Conservation (phyloP, 2,888 invertebrate species). For the Sthenelais limicola region DNA sequence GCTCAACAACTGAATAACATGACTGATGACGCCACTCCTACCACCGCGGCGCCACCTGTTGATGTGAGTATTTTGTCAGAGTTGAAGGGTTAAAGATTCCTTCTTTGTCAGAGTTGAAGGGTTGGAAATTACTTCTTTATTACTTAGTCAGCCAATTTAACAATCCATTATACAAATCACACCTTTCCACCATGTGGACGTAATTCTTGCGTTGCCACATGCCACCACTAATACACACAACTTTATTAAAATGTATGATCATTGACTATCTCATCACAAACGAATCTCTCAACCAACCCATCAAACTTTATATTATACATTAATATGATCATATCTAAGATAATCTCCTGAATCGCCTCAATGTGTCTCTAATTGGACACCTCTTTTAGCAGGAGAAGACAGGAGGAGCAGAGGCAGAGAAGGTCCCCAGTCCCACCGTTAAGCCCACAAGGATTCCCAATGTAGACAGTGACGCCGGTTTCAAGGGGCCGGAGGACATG, state of each 20-base stretch:
- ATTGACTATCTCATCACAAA: too few relatives aligned
- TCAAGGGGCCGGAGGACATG: conserved; percentile 23
- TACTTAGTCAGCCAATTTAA: too few relatives aligned
- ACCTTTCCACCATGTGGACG: neutral
- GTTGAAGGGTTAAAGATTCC: neutral
- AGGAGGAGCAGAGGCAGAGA: conserved; percentile 7
- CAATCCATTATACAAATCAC: too few relatives aligned
- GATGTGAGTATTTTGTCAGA: neutral
- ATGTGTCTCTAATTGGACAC: neutral
- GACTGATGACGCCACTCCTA: neutral
- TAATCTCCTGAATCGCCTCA: neutral
- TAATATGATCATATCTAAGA: neutral
- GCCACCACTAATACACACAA: too few relatives aligned
- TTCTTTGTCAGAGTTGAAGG: too few relatives aligned
- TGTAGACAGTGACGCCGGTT: conserved; percentile 25
- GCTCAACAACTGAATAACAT: conserved; percentile 10
- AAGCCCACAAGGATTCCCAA: neutral
- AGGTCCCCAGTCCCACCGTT: neutral
- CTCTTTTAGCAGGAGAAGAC: neutral
- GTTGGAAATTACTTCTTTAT: too few relatives aligned
- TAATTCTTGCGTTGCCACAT: too few relatives aligned
- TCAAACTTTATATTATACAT: neutral
- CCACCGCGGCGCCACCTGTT: neutral
- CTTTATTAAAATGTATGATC: neutral
- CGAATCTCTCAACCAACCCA: neutral